These are phyloP conservation scores for Synanthedon andrenaeformis DNA, from an alignment of 2,888 invertebrate species.

Conservation along the genomic window DNA sequence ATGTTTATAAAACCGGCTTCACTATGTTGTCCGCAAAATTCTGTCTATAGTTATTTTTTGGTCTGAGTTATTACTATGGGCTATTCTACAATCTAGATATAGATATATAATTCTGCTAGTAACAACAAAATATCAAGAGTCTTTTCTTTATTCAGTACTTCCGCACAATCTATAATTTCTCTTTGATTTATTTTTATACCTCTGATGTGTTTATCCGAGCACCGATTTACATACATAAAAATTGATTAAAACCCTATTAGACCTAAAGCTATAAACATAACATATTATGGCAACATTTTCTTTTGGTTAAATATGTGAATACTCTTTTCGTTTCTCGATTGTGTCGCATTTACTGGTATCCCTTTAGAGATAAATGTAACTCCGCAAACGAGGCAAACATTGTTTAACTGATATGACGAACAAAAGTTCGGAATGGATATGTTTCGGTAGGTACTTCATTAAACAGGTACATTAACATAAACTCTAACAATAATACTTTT, in stretches of 20 bases:
- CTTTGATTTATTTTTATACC: constrained; percentile 26
- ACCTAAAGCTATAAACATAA: constrained; percentile 36
- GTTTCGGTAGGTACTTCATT: constrained; percentile 40
- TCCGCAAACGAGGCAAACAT: constrained; percentile 4
- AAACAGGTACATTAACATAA: constrained; percentile 50
- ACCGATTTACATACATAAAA: constrained; percentile 42
- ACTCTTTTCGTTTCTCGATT: constrained; percentile 9
- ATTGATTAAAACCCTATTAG: constrained; percentile 26
- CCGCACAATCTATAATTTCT: constrained; percentile 25
- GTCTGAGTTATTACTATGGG: constrained; percentile 6
- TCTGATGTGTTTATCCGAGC: constrained; percentile 53
- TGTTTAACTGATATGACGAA: background rate
- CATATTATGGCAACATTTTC: constrained; percentile 55
- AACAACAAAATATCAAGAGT: constrained; percentile 45
- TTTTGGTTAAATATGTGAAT: constrained; percentile 46
- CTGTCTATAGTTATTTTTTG: too few species aligned
- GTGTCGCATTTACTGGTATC: constrained; percentile 6
- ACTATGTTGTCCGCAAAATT: too few species aligned
- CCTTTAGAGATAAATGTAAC: constrained; percentile 2
- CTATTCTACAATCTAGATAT: constrained; percentile 35
- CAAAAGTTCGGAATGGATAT: constrained; percentile 34
- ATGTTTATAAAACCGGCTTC: too few species aligned
- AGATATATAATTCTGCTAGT: constrained; percentile 34
- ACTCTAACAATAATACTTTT: constrained; percentile 52
- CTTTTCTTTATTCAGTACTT: constrained; percentile 30